A percentile compares a stretch with the other conserved stretches of the same genome.
phyloP scores from a whole-genome alignment of 2,113 vertebrate genomes.

The Neodon shergylaensis region DNA sequence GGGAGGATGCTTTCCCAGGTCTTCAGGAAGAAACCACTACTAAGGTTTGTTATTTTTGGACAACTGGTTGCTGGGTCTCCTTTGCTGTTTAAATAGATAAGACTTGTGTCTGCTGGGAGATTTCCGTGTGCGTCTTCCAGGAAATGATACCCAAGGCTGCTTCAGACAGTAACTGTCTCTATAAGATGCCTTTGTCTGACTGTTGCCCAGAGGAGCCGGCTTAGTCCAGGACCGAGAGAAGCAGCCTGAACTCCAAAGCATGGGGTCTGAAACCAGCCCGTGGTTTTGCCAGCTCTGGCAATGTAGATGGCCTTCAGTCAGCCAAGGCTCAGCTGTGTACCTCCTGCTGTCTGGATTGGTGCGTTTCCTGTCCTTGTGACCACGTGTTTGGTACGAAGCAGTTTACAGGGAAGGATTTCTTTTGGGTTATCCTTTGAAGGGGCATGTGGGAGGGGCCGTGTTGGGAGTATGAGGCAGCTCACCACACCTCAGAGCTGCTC shows the following conservation, averaged over 20 bases:
- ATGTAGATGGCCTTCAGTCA: not conserved
- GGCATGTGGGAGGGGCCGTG: too few species aligned
- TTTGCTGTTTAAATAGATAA: constrained; percentile 67
- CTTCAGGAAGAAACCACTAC: constrained; percentile 55
- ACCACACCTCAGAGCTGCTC: not conserved
- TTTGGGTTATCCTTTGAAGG: not conserved
- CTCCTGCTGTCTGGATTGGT: not conserved
- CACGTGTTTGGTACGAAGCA: too few species aligned
- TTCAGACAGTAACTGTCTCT: constrained; percentile 19
- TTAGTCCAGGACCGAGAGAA: not conserved
- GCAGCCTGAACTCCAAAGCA: not conserved
- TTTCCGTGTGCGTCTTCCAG: constrained; percentile 27
- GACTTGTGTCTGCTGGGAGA: constrained; percentile 47
- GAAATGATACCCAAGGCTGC: constrained; percentile 9
- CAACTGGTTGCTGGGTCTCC: constrained; percentile 1
- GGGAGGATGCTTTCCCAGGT: constrained; percentile 11
- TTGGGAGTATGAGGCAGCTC: not conserved
- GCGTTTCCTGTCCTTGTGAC: not conserved
- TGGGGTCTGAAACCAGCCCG: not conserved
- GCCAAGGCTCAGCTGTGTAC: not conserved
- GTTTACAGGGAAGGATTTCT: not conserved
- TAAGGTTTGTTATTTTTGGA: constrained; percentile 64
- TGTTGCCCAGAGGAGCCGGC: not conserved
- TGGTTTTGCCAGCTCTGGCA: not conserved
- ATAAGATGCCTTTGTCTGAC: constrained; percentile 25